Conservation (phyloP, 1,140 invertebrate species). For the Drosophila parvula region DNA sequence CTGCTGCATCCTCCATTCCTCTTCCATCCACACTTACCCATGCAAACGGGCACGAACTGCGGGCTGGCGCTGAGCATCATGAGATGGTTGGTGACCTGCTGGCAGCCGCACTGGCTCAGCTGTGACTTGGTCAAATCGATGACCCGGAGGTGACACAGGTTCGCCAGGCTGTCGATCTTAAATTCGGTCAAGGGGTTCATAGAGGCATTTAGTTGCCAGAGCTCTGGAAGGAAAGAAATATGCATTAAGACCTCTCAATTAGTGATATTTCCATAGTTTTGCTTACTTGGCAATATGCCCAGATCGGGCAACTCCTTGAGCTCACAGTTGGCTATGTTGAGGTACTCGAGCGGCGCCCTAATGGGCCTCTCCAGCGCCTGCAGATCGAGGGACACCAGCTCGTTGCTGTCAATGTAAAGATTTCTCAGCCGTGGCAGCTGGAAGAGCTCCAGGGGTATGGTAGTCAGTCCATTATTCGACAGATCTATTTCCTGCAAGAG, state of each 20-base stretch:
- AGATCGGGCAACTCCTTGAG: constrained; percentile 85
- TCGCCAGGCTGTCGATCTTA: constrained; percentile 60
- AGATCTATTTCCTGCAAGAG: constrained; percentile 85
- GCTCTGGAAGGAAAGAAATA: constrained; percentile 36
- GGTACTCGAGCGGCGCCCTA: constrained; percentile 85
- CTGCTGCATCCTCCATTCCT: constrained; percentile 40
- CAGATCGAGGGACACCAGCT: constrained; percentile 84
- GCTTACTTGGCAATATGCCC: constrained; percentile 85
- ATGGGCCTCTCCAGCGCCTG: constrained; percentile 84
- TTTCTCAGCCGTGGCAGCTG: constrained; percentile 86
- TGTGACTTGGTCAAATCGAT: constrained; percentile 75
- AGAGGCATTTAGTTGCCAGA: constrained; percentile 81
- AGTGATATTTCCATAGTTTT: neutral
- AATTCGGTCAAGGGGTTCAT: constrained; percentile 70
- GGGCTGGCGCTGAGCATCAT: constrained; percentile 58
- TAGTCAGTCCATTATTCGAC: constrained; percentile 86
- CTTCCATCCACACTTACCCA: constrained; percentile 62
- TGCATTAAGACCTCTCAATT: neutral
- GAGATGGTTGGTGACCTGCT: constrained; percentile 73
- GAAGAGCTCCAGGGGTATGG: constrained; percentile 85
- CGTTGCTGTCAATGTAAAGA: constrained; percentile 86
- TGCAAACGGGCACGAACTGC: constrained; percentile 74
- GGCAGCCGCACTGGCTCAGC: constrained; percentile 68
- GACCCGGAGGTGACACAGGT: constrained; percentile 74
- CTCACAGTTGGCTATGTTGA: constrained; percentile 86